phyloP scores from a whole-genome alignment of 2,888 invertebrate genomes.

The Idaea biselata region DNA sequence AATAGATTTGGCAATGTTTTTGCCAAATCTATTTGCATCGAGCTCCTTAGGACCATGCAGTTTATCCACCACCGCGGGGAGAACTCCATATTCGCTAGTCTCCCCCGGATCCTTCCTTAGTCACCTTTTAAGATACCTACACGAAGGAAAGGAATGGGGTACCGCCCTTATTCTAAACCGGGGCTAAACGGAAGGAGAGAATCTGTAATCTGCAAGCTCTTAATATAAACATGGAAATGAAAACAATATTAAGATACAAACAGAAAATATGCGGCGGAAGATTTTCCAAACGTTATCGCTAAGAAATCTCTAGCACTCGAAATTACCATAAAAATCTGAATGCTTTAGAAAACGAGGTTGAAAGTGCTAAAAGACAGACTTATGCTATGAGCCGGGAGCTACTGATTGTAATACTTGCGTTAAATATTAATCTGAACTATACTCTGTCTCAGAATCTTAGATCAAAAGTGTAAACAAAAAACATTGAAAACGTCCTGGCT shows the following conservation, averaged over 20 bases:
- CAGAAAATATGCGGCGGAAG: not conserved
- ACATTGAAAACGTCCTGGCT: too few species aligned
- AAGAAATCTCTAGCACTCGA: constrained; percentile 1
- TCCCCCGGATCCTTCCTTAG: too few species aligned
- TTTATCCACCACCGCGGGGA: too few species aligned
- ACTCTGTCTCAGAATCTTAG: too few species aligned
- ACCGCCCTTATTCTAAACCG: too few species aligned
- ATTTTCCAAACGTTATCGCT: not conserved
- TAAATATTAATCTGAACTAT: not conserved
- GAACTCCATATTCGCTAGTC: too few species aligned
- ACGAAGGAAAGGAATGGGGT: too few species aligned
- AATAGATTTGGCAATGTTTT: too few species aligned
- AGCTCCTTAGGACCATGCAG: too few species aligned
- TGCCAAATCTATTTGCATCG: too few species aligned
- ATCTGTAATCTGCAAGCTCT: not conserved
- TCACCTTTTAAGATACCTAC: too few species aligned
- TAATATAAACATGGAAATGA: not conserved
- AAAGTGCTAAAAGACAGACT: constrained; percentile 1
- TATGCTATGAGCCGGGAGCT: not conserved
- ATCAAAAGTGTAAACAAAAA: too few species aligned
- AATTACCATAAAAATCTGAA: not conserved
- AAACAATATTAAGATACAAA: not conserved
- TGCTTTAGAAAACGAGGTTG: not conserved
- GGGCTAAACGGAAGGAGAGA: not conserved
- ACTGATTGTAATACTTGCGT: not conserved